Base-by-base conservation (phyloP, 2,113 vertebrate genomes). In the Sisor rabdophorus region DNA sequence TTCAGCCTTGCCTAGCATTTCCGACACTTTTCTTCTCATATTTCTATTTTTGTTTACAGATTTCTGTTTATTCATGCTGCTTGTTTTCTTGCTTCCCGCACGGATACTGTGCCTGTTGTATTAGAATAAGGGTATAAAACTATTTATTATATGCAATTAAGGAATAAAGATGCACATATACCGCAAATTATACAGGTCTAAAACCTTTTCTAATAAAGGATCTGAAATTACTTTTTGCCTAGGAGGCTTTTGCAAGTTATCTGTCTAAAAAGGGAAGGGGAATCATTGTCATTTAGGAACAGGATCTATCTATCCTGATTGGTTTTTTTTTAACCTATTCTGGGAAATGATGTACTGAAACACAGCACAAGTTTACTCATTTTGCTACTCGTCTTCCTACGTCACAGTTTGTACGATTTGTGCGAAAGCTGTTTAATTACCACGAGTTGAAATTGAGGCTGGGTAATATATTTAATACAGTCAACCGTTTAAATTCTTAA, bases 161-260 rank as follows among this genome's bases (percentile, higher is more conserved):
- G 6, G 6, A 36, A 36, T 36, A 36, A 36, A 36, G 32, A 2
- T 36, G 32, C 32, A 36, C 6, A 36, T 36, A 6, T 3, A 36
- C 32, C 32, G 3, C 6, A 36, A 36, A 3, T 6, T 36, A 11
- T 68, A 36, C 58, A 20, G 1, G n/a, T 13, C 50, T 44, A 19
- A 55, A 67, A 76, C 26, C 16, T 44, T 11, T 32, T 22, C 28
- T 65, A 65, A 75, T 53, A 44, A 55, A 50, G 73, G 73, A 65
- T 65, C 26, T 36, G 36, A 73, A 59, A 73, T 10, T 26, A 30
- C 20, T 12, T 9, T 26, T 19, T 28, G 26, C 32, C 44, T 74
- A 50, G 11, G 30, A 11, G 1, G 17, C 8, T 52, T 64, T 53
- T 63, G 17, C 1, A 17, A 2, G 9, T 1, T 20, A 19, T 20